phyloP scores from a whole-genome alignment of 2,113 vertebrate genomes.

The Solea senegalensis region DNA sequence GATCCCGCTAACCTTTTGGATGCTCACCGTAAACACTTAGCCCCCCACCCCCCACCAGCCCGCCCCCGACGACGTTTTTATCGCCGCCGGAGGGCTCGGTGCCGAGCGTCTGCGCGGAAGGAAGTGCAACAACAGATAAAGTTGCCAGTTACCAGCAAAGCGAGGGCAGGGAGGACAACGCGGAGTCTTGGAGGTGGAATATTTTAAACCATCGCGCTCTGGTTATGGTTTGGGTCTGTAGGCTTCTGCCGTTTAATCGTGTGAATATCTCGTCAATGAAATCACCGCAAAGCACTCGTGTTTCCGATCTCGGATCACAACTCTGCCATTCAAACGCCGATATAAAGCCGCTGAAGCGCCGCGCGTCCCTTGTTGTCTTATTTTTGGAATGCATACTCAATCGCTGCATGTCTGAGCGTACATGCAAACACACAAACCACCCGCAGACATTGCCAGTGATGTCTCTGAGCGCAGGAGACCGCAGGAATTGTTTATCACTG shows the following conservation, averaged over 20 bases:
- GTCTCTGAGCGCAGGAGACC: conserved; percentile 78
- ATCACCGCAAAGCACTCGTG: conserved; percentile 24
- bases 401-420: conserved; percentile 47
- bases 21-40: conserved; percentile 79
- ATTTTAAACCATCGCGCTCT: conserved; percentile 32
- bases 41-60: not conserved
- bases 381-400: conserved; percentile 15
- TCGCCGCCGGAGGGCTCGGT: conserved; percentile 54
- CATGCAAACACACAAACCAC: conserved; percentile 55
- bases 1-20: conserved; percentile 75
- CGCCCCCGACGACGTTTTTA: conserved; percentile 75
- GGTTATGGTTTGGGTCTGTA: conserved; percentile 23
- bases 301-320: conserved; percentile 34
- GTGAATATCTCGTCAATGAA: conserved; percentile 25
- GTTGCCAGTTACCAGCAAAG: conserved; percentile 62
- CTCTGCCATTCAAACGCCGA: conserved; percentile 11
- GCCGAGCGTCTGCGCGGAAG: conserved; percentile 73
- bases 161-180: conserved; percentile 63
- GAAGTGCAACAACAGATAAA: conserved; percentile 70
- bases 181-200: conserved; percentile 18
- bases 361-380: not conserved
- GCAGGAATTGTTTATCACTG: conserved; percentile 90
- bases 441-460: conserved; percentile 57
- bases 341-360: not conserved
- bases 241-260: conserved; percentile 30